phyloP scores from a whole-genome alignment of 2,888 invertebrate species.

The Bombylius major region DNA sequence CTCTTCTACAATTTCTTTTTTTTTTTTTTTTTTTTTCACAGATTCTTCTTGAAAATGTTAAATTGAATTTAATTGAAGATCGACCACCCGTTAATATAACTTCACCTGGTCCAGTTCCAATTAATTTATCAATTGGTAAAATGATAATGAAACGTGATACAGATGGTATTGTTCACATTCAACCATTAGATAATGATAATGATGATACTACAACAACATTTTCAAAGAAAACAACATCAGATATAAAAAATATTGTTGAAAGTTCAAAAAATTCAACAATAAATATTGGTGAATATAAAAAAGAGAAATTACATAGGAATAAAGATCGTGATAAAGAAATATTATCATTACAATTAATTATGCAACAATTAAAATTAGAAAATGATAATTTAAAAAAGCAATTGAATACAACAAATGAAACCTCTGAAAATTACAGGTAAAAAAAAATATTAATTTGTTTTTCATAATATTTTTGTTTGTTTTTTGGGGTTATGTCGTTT shows the following conservation, averaged over 20 bases:
- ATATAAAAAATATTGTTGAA: neutral
- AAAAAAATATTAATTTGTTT: neutral
- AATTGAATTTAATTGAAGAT: constrained; percentile 68
- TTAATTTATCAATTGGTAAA: constrained; percentile 59
- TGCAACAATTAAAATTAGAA: constrained; percentile 44
- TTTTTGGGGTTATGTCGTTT: too few relatives aligned
- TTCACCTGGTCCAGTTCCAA: constrained; percentile 68
- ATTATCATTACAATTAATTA: constrained; percentile 37
- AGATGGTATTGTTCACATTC: constrained; percentile 62
- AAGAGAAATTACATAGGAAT: constrained; percentile 13
- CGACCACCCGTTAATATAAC: constrained; percentile 67
- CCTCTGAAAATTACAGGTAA: constrained; percentile 43
- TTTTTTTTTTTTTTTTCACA: constrained; percentile 24
- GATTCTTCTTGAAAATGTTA: constrained; percentile 62
- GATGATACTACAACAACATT: neutral
- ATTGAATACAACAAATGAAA: constrained; percentile 39
- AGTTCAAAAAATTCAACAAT: neutral
- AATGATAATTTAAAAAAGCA: constrained; percentile 52
- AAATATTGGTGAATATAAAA: neutral
- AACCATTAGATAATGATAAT: constrained; percentile 38
- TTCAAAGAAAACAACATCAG: neutral
- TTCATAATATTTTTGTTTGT: too few relatives aligned
- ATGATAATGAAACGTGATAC: constrained; percentile 56
- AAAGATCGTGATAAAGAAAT: constrained; percentile 39
- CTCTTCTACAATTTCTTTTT: neutral